phyloP scores from a whole-genome alignment of 2,797 vertebrate species.

The Siniperca obscura region DNA sequence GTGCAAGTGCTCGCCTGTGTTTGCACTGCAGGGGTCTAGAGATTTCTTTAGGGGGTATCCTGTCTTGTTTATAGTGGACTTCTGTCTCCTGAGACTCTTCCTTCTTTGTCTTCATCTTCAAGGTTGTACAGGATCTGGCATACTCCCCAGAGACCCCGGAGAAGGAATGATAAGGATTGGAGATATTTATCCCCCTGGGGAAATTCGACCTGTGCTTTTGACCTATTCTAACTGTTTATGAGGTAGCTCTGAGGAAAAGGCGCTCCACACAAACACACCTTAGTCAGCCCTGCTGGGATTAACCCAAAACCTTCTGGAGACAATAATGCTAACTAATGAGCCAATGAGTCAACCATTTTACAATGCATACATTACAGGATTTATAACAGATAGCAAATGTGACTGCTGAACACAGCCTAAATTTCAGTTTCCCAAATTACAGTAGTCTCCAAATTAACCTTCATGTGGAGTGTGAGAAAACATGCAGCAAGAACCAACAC shows the following conservation, averaged over 20 bases:
- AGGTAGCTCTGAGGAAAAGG: neutral
- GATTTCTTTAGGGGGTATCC: neutral
- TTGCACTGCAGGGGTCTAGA: neutral
- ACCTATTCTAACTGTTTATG: neutral
- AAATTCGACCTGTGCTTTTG: neutral
- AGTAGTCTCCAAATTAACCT: neutral
- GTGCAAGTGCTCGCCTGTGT: slow-evolving; percentile 19
- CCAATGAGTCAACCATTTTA: neutral
- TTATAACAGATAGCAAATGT: neutral
- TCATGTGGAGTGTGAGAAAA: neutral
- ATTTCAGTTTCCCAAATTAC: slow-evolving; percentile 3
- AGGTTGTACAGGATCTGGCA: neutral
- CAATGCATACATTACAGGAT: neutral
- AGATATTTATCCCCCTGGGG: neutral
- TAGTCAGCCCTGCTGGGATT: neutral
- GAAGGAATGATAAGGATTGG: slow-evolving; percentile 3
- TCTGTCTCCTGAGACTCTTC: neutral
- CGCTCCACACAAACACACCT: neutral
- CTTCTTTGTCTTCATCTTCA: slow-evolving; percentile 1
- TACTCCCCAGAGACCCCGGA: neutral
- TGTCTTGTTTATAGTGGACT: neutral
- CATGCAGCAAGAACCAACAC: neutral
- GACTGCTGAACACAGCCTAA: neutral
- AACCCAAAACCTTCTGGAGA: neutral
- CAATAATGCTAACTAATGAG: neutral